Evolutionary conservation across 2,797 vertebrate species (phyloP), one percentile per base, ranked within the genome.

Genomic region (Dryobates pubescens): DNA sequence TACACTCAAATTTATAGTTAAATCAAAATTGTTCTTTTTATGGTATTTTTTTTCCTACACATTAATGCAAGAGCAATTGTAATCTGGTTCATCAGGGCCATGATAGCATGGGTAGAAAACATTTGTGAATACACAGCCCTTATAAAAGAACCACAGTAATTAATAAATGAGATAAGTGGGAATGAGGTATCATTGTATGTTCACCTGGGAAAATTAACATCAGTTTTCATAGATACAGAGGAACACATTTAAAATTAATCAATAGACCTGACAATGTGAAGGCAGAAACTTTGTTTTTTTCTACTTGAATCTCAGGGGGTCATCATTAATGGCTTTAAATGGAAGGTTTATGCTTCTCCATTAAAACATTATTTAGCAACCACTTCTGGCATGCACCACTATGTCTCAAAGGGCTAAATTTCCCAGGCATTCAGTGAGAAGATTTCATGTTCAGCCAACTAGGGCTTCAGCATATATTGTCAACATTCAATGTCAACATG

Each of bases 181-280:
- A 58, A 18, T 3, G 29, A 62, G 9, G 8, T 16, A 57, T 18
- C 5, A 78, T 2, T 68, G 70, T 81, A 62, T n/a, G 15, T 22
- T 51, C 29, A 54, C 7, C n/a, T 54, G 18, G 36, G 30, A 27
- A 86, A 81, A 68, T 58, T 58, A 67, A 22, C 29, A 29, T 36
- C 54, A 63, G 2, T 2, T 63, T 83, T 78, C 69, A 61, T 53
- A 27, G 30, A 54, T 20, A 78, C 20, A 72, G 13, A 88, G 41
- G 7, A 87, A 13, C 23, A 49, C 19, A 27, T 80, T 38, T 57
- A 45, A 75, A 77, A 84, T 57, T 38, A 62, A 86, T 51, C 10
- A 56, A 16, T 9, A 34, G 24, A 56, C 11, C 63, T 9, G 8
- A 45, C 2, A 2, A 24, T 1, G 16, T 1, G 1, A 74, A 70